phyloP scores from a whole-genome alignment of 2,113 vertebrate species.

The Poeciliopsis turrubarensis region DNA sequence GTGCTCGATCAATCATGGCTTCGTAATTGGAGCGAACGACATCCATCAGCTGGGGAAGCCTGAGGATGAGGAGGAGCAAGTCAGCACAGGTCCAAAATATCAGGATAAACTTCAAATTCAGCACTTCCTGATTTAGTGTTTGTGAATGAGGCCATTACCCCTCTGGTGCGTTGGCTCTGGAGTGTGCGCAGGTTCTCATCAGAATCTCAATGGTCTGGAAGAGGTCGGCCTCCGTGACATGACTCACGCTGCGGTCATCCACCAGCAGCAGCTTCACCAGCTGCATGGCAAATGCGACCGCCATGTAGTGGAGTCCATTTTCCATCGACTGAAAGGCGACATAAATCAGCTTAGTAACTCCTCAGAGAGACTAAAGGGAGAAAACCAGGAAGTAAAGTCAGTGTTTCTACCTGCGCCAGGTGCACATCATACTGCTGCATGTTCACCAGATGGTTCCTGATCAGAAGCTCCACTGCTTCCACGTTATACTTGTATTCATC shows the following conservation, averaged over 20 bases:
- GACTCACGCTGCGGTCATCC: constrained; percentile 94
- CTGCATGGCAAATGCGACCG: constrained; percentile 98
- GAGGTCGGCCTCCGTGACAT: constrained; percentile 96
- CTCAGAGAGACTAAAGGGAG: background rate
- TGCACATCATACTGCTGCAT: constrained; percentile 99
- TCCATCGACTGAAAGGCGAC: constrained; percentile 90
- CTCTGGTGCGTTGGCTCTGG: constrained; percentile 96
- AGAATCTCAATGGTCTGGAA: constrained; percentile 98
- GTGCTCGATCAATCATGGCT: constrained; percentile 98
- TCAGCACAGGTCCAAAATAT: background rate
- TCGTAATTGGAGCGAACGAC: constrained; percentile 98
- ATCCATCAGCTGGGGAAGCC: constrained; percentile 98
- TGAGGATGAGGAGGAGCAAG: constrained; percentile 46
- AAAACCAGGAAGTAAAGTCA: background rate
- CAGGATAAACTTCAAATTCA: background rate
- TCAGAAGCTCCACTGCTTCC: constrained; percentile 95
- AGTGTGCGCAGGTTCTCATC: constrained; percentile 98
- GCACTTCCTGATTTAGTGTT: background rate
- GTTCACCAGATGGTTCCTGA: constrained; percentile 96
- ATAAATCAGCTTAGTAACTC: background rate
- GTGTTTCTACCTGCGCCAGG: constrained; percentile 89
- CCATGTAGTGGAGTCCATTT: constrained; percentile 99
- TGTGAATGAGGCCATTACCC: constrained; percentile 81
- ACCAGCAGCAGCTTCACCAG: constrained; percentile 96
- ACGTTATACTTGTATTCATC: constrained; percentile 99